Evolutionary conservation across 2,797 vertebrate species (phyloP).

Genomic region (Apogon talboti): DNA sequence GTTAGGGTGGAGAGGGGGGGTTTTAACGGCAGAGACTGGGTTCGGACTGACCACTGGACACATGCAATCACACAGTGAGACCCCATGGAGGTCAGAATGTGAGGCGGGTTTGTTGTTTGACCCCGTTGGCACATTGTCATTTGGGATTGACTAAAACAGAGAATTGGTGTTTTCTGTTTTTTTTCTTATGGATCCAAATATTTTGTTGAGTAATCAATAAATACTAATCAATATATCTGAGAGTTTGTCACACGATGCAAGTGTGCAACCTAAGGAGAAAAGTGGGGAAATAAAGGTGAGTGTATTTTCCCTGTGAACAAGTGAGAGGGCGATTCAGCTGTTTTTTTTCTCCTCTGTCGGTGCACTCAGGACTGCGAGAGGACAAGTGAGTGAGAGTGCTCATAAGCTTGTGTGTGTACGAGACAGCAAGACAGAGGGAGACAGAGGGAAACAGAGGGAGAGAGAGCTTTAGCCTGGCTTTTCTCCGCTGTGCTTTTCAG

Average conservation of each 20-base stretch:
- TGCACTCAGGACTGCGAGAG: slow-evolving; percentile 62
- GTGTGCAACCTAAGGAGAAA: neutral
- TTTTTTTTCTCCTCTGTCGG: slow-evolving; percentile 8
- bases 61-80: slow-evolving; percentile 45
- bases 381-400: slow-evolving; percentile 58
- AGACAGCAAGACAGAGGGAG: slow-evolving; percentile 52
- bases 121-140: slow-evolving; percentile 31
- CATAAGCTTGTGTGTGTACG: slow-evolving; percentile 50
- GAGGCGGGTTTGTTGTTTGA: slow-evolving; percentile 47
- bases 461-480: slow-evolving; percentile 72
- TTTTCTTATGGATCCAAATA: slow-evolving; percentile 9
- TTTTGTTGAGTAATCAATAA: slow-evolving; percentile 17
- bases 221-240: slow-evolving; percentile 14
- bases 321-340: slow-evolving; percentile 47
- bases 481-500: slow-evolving; percentile 78
- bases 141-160: slow-evolving; percentile 48
- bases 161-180: slow-evolving; percentile 3
- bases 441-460: slow-evolving; percentile 63
- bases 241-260: neutral
- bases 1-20: neutral
- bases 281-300: slow-evolving; percentile 6
- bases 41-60: slow-evolving; percentile 41
- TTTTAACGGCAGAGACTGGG: neutral
- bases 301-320: slow-evolving; percentile 38
- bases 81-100: slow-evolving; percentile 26